phyloP scores from a whole-genome alignment of 2,113 vertebrate species.

The Rhinoderma darwinii region DNA sequence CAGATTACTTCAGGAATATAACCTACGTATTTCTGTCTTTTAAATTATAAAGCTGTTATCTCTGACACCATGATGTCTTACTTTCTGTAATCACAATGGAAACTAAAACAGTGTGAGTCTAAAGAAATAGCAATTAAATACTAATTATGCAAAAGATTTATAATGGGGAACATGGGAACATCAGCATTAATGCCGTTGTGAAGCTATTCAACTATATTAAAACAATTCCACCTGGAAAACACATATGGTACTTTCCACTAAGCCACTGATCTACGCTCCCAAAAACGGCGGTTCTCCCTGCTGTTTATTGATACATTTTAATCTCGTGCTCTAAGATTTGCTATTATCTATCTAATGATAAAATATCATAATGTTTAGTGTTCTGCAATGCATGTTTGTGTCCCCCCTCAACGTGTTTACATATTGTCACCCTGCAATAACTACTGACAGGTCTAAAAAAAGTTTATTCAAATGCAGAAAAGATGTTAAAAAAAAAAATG shows the following conservation, averaged over 20 bases:
- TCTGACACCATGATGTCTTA: constrained; percentile 9
- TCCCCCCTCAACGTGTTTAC: no score
- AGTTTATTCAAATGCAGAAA: no score
- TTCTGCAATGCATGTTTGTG: not conserved
- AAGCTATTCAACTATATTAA: constrained; percentile 14
- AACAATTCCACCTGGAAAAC: constrained; percentile 22
- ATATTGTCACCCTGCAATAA: no score
- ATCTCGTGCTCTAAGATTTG: not conserved
- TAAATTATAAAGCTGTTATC: constrained; percentile 5
- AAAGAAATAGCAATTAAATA: constrained; percentile 31
- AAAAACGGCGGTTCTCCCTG: not conserved
- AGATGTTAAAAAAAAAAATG: no score
- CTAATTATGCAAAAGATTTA: constrained; percentile 20
- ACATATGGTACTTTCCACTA: constrained; percentile 22
- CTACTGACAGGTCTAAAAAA: no score
- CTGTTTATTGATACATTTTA: constrained; percentile 6
- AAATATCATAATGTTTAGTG: not conserved
- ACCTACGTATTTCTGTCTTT: not conserved
- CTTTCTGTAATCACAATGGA: constrained; percentile 19
- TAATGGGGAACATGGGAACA: not conserved
- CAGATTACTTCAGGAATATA: not conserved
- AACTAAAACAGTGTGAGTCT: constrained; percentile 30
- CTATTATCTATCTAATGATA: not conserved
- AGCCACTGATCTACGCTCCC: not conserved
- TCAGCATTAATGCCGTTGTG: constrained; percentile 11